phyloP scores from a whole-genome alignment of 2,113 vertebrate genomes.

The Zapornia atra region DNA sequence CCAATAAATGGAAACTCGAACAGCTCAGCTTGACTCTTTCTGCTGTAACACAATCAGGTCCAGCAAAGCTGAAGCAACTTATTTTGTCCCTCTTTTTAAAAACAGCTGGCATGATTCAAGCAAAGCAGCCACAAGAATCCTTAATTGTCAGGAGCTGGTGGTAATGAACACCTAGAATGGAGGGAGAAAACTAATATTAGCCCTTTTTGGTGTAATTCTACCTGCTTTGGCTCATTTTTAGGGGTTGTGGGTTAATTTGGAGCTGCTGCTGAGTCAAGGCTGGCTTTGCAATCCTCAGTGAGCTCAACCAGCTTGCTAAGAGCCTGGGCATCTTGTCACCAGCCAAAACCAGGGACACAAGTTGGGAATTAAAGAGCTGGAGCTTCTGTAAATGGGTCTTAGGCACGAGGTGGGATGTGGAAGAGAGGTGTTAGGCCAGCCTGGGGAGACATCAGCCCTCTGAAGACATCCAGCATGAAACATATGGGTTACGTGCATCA shows the following conservation, averaged over 20 bases:
- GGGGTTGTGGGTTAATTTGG: background rate
- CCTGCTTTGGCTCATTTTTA: background rate
- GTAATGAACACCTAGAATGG: background rate
- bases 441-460: background rate
- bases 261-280: background rate
- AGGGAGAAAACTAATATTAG: background rate
- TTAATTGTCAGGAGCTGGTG: background rate
- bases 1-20: conserved; percentile 43
- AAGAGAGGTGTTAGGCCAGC: background rate
- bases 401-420: background rate
- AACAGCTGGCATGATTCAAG: background rate
- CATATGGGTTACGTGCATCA: rapidly evolving
- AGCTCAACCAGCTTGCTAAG: background rate
- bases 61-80: conserved; percentile 30
- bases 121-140: background rate
- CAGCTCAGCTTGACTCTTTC: conserved; percentile 37
- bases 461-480: background rate
- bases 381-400: background rate
- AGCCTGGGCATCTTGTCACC: background rate
- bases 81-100: conserved; percentile 34
- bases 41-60: conserved; percentile 28
- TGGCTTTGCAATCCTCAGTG: background rate
- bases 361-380: background rate
- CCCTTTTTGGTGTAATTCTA: background rate
- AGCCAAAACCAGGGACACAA: background rate